Percentiles rank a stretch among this genome's conserved stretches.
phyloP scores from a whole-genome alignment of 2,888 invertebrate genomes.

The Tipula confusa region DNA sequence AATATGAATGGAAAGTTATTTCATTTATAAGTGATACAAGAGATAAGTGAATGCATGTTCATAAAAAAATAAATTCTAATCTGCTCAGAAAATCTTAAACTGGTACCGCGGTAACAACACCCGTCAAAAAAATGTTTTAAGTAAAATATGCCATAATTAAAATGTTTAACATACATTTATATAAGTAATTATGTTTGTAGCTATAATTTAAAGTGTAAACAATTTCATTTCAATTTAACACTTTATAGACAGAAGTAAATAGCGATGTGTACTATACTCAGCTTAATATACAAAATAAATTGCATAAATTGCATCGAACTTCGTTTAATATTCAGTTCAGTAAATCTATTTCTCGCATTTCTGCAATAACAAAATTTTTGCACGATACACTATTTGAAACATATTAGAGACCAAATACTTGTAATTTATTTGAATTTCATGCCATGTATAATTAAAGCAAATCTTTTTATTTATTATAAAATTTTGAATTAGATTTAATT shows the following conservation, averaged over 20 bases:
- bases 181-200: not conserved
- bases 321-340: not conserved
- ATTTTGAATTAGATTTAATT: not conserved
- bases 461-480: not conserved
- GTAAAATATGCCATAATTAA: not conserved
- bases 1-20: not conserved
- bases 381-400: not conserved
- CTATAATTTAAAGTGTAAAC: not conserved
- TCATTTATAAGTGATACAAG: not conserved
- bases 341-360: conserved; percentile 12
- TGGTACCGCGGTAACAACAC: not conserved
- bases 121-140: not conserved
- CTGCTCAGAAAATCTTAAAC: not conserved
- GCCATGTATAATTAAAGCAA: not conserved
- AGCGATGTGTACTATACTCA: not conserved
- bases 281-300: not conserved
- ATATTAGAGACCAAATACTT: not conserved
- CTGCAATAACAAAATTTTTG: not conserved
- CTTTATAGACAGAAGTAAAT: not conserved
- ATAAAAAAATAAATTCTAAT: not conserved
- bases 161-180: not conserved
- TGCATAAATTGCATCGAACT: not conserved
- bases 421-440: not conserved
- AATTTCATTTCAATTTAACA: not conserved
- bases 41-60: not conserved